These are phyloP conservation scores for Conus betulinus DNA, from an alignment of 1,140 invertebrate genomes.

Conservation along the genomic window DNA sequence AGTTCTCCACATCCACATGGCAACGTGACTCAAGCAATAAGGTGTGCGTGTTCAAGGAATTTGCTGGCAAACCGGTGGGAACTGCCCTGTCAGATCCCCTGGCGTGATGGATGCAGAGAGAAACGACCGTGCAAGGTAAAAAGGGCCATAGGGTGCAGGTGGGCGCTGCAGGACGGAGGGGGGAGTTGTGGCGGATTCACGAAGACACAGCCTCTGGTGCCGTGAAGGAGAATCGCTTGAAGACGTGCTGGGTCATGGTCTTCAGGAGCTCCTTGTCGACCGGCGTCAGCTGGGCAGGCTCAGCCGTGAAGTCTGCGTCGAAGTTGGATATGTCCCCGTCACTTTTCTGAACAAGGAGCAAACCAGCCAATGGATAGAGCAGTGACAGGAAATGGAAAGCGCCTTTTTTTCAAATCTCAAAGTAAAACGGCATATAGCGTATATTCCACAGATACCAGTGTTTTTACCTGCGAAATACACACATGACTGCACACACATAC, in stretches of 20 bases:
- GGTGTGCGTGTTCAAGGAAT: background rate
- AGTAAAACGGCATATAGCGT: too few relatives aligned
- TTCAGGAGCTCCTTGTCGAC: conserved; percentile 93
- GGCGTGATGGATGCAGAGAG: background rate
- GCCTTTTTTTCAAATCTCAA: background rate
- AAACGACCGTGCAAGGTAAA: background rate
- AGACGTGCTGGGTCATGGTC: conserved; percentile 98
- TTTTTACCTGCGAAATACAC: too few relatives aligned
- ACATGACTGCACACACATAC: too few relatives aligned
- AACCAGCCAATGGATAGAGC: background rate
- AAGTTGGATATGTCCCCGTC: conserved; percentile 97
- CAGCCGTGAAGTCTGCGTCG: conserved; percentile 96
- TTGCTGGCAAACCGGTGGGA: too few relatives aligned
- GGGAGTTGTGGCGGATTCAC: background rate
- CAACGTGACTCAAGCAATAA: too few relatives aligned
- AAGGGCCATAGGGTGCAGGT: background rate
- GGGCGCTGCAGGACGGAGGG: background rate
- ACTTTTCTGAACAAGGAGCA: conserved; percentile 82
- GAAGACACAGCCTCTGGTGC: conserved; percentile 44
- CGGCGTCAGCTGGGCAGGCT: conserved; percentile 92
- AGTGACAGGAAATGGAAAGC: too few relatives aligned
- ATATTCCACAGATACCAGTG: too few relatives aligned
- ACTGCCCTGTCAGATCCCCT: too few relatives aligned
- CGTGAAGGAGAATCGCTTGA: conserved; percentile 98
- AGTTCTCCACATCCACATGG: too few relatives aligned